Conservation (phyloP, 1,140 invertebrate species). For the Tetramorium parvispinum region DNA sequence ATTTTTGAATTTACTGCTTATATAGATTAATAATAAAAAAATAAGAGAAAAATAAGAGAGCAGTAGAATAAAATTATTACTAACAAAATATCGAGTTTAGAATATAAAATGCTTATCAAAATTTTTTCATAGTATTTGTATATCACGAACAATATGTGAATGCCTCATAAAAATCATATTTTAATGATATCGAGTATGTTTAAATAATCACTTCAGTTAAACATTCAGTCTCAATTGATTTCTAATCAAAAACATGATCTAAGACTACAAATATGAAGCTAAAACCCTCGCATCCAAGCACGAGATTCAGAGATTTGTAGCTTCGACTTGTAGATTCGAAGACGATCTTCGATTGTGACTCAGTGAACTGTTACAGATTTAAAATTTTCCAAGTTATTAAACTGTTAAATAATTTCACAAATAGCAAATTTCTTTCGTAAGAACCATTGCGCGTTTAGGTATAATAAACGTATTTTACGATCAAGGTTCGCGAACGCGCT, state of each 20-base stretch:
- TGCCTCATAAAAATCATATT: neutral
- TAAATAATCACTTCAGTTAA: neutral
- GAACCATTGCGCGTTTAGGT: conserved; percentile 4
- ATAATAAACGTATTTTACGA: conserved; percentile 52
- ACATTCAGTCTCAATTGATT: neutral
- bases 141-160: too few relatives aligned
- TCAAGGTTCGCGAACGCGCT: conserved; percentile 33
- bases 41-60: neutral
- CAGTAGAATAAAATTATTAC: neutral
- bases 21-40: neutral
- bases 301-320: neutral
- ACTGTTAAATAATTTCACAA: neutral
- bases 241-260: neutral
- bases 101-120: too few relatives aligned
- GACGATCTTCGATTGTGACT: neutral
- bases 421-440: conserved; percentile 7
- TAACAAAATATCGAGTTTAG: neutral
- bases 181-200: neutral
- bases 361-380: neutral
- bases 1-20: neutral
- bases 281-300: neutral
- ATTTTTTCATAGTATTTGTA: too few relatives aligned
- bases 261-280: neutral
- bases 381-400: neutral
- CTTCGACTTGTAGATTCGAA: too few relatives aligned